A percentile compares a stretch with the other conserved stretches of the same genome.
phyloP scores from a whole-genome alignment of 1,140 invertebrate species.

The Proales similis region DNA sequence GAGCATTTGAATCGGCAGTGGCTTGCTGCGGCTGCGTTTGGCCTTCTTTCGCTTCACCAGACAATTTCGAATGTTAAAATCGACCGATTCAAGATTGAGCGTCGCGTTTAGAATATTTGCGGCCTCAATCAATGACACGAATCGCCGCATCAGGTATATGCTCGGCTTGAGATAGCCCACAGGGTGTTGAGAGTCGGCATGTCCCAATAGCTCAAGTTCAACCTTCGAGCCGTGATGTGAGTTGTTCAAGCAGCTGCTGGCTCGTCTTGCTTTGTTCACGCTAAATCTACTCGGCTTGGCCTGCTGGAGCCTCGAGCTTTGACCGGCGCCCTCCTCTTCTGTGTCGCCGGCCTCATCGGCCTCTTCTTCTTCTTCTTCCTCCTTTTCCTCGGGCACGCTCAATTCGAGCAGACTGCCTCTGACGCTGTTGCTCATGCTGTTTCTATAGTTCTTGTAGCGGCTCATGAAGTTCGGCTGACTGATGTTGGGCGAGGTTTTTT shows the following conservation, averaged over 20 bases:
- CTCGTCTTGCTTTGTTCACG: background rate
- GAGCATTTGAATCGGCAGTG: constrained; percentile 4
- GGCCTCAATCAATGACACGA: constrained; percentile 26
- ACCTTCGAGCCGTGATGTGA: background rate
- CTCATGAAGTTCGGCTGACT: too few relatives aligned
- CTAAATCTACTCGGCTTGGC: background rate
- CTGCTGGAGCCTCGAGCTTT: background rate
- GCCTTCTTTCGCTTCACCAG: constrained; percentile 5
- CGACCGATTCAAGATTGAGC: constrained; percentile 17
- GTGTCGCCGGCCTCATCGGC: background rate
- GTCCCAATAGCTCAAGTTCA: background rate
- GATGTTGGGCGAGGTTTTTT: too few relatives aligned
- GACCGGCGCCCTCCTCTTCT: constrained; percentile 9
- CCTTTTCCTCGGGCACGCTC: constrained; percentile 20
- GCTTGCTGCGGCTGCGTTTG: background rate
- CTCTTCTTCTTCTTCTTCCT: constrained; percentile 1
- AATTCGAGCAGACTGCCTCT: constrained; percentile 31
- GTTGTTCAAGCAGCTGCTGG: background rate
- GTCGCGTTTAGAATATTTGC: constrained; percentile 11
- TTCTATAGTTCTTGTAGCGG: constrained; percentile 25
- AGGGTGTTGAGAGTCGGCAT: background rate
- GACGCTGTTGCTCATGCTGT: constrained; percentile 35
- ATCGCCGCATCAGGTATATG: constrained; percentile 1
- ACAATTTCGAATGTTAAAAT: constrained; percentile 35
- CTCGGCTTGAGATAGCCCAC: constrained; percentile 22